Evolutionary conservation across 1,140 invertebrate species (phyloP).

Genomic region (Pissodes strobi): DNA sequence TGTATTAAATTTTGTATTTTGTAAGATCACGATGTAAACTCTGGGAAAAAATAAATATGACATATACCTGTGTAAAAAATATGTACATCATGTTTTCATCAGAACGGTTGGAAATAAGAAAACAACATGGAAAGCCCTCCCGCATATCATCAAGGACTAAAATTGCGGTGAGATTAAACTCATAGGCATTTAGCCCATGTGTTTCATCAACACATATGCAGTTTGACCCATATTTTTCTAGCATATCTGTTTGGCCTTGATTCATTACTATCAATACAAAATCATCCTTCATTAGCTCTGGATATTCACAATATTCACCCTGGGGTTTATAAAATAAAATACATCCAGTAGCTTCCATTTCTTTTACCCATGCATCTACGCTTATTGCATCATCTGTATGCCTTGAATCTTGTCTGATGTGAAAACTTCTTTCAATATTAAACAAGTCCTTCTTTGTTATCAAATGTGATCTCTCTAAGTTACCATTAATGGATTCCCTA

Average conservation of each 20-base stretch:
- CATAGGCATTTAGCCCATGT: constrained; percentile 23
- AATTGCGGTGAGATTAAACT: constrained; percentile 29
- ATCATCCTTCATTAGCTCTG: background rate
- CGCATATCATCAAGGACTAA: constrained; percentile 24
- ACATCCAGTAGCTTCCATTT: background rate
- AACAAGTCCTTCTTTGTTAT: constrained; percentile 5
- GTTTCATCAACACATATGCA: constrained; percentile 32
- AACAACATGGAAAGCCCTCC: constrained; percentile 27
- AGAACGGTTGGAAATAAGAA: constrained; percentile 3
- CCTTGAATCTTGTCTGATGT: background rate
- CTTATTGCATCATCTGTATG: constrained; percentile 10
- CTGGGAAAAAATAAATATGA: background rate
- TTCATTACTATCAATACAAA: constrained; percentile 3
- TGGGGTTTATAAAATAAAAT: background rate
- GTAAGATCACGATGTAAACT: background rate
- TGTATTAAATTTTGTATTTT: background rate
- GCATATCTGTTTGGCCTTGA: background rate
- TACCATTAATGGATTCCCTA: background rate
- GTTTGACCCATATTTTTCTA: constrained; percentile 17
- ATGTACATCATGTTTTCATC: constrained; percentile 15
- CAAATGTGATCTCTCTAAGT: background rate
- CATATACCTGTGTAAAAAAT: constrained; percentile 18
- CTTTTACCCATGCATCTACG: background rate
- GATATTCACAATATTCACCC: background rate
- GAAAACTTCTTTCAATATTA: background rate